Conservation (phyloP, 2,888 invertebrate species). For the Sminthurinus aureus region DNA sequence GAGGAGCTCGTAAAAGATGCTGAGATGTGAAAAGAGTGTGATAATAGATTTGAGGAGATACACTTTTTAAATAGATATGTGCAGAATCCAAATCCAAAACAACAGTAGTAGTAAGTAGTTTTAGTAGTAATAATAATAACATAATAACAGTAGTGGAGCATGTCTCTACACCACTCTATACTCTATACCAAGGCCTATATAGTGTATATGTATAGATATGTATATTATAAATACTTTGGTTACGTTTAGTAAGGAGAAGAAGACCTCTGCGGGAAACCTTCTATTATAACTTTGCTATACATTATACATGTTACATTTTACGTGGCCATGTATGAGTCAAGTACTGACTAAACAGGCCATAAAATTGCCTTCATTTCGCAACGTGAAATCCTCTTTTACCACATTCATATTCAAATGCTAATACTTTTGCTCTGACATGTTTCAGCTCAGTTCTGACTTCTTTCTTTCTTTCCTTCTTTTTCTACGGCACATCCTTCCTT, state of each 20-base stretch:
- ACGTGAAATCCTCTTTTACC: conserved; percentile 46
- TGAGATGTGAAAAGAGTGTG: conserved; percentile 45
- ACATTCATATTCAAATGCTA: conserved; percentile 55
- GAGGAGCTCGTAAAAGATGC: conserved; percentile 36
- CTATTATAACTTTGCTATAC: conserved; percentile 46
- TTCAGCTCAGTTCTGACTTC: conserved; percentile 33
- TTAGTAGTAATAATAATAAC: too few species aligned
- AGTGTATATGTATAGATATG: too few species aligned
- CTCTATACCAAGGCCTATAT: too few species aligned
- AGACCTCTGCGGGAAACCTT: conserved; percentile 56
- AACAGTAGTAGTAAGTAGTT: too few species aligned
- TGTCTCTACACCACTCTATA: too few species aligned
- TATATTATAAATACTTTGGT: conserved; percentile 46
- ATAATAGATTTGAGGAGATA: conserved; percentile 53
- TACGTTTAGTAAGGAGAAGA: conserved; percentile 38
- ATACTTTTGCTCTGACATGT: conserved; percentile 46
- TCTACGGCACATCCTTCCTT: conserved; percentile 19
- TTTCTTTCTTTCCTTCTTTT: conserved; percentile 22
- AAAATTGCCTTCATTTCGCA: conserved; percentile 59
- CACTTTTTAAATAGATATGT: too few species aligned
- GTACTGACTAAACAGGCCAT: conserved; percentile 52
- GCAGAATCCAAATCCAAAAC: too few species aligned
- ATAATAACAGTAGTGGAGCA: too few species aligned
- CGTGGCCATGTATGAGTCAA: conserved; percentile 31
- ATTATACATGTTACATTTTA: conserved; percentile 34